Percentiles rank a stretch among this genome's conserved stretches.
Evolutionary conservation across 2,888 invertebrate genomes (phyloP).

Genomic region (Drosophila peninsularis): DNA sequence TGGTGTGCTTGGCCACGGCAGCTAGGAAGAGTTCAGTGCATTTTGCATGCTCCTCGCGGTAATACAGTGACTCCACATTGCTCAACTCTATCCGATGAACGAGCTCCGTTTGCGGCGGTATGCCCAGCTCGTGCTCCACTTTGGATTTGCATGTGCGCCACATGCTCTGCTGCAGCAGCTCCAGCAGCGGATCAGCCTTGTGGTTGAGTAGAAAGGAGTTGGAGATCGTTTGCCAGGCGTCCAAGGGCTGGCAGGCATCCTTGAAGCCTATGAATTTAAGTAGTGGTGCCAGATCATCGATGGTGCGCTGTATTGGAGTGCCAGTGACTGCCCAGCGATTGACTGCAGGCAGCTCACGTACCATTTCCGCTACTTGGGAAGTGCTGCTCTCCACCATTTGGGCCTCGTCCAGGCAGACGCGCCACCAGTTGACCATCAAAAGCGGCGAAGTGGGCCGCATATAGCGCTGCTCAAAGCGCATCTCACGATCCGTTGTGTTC

Average conservation of each 20-base stretch:
- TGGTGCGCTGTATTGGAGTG: constrained; percentile 88
- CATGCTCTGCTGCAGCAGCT: constrained; percentile 77
- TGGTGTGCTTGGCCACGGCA: constrained; percentile 82
- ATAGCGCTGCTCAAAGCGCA: constrained; percentile 88
- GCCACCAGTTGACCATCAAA: constrained; percentile 90
- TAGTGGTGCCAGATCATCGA: constrained; percentile 85
- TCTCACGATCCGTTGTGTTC: constrained; percentile 80
- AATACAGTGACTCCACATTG: constrained; percentile 91
- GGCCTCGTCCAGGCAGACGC: constrained; percentile 91
- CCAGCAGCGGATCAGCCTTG: constrained; percentile 52
- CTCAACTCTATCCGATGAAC: constrained; percentile 88
- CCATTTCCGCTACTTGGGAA: constrained; percentile 86
- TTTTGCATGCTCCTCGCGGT: constrained; percentile 87
- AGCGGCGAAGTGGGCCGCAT: constrained; percentile 88
- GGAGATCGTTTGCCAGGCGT: constrained; percentile 75
- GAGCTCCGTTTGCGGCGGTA: constrained; percentile 87
- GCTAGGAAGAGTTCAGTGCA: constrained; percentile 85
- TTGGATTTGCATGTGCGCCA: constrained; percentile 90
- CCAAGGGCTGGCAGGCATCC: constrained; percentile 68
- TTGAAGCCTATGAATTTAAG: constrained; percentile 84
- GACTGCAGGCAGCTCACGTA: constrained; percentile 84
- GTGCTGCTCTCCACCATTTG: constrained; percentile 90
- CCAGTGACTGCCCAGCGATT: constrained; percentile 92
- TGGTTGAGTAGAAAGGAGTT: constrained; percentile 67
- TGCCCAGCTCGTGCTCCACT: constrained; percentile 88